Base-by-base conservation (phyloP, 2,113 vertebrate species). In the Cepphus grylle region DNA sequence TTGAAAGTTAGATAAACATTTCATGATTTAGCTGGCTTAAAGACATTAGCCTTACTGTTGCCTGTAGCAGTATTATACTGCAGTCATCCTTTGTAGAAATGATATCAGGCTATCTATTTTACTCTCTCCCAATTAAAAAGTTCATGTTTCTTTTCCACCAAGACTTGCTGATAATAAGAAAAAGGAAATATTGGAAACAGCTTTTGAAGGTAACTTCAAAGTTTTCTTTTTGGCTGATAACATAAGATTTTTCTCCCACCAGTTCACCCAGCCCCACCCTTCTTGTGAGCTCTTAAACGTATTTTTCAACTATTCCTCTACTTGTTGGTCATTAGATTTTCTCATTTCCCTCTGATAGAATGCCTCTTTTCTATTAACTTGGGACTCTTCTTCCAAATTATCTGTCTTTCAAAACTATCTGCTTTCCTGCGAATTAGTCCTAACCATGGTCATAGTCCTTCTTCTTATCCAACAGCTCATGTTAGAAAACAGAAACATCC, bases 141-240 rank as follows among this genome's bases (percentile, higher is more conserved):
- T 45, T 77, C 73, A 49, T 65, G 16, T 92, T 80, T 69, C 76
- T 88, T 81, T 90, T 94, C 62, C 32, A 88, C 74, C 32, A 73
- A 42, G 61, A 50, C 22, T 66, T 91, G n/a, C 25, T 77, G 55
- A 95, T 91, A 81, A 90, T 34, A 93, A 81, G 59, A 45, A 76
- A 96, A 96, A 84, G 6, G 40, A 80, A 93, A 90, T 84, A 94
- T 14, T 69, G 36, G 36, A 92, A 93, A 91, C 62, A 73, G 81
- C 47, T 84, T 90, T 96, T 90, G 83, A 93, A 94, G 84, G 84
- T 92, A 93, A 91, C 70, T 78, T 85, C 65, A 93, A 88, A 96
- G 80, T 40, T 81, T 88, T 71, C 27, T 67, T 84, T 82, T 86
- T 92, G 88, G 65, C 72, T 65, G 65, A 66, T 69, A 92, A 65